These are phyloP conservation scores for Hyaena hyaena DNA, from an alignment of 2,113 vertebrate species.

Conservation along the genomic window DNA sequence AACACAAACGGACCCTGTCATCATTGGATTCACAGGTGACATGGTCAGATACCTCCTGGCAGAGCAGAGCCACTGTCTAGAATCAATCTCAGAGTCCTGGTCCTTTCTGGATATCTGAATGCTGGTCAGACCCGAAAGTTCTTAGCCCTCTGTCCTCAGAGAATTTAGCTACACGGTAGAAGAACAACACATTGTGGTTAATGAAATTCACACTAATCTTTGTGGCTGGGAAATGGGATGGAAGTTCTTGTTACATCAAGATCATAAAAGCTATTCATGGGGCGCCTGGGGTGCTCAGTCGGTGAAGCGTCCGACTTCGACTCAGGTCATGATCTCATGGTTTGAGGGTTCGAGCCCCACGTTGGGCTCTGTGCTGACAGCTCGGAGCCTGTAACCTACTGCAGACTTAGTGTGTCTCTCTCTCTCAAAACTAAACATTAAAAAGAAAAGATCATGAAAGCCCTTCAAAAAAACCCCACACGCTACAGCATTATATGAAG, in stretches of 20 bases:
- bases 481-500: accelerated
- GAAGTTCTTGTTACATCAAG: background rate
- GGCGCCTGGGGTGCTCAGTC: too few relatives aligned
- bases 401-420: too few relatives aligned
- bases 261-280: background rate
- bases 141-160: background rate
- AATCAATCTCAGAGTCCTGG: background rate
- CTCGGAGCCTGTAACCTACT: too few relatives aligned
- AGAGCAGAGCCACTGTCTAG: background rate
- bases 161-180: background rate
- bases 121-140: background rate
- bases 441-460: background rate
- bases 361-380: too few relatives aligned
- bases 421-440: too few relatives aligned
- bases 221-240: background rate
- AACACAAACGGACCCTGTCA: background rate
- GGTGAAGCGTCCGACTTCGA: too few relatives aligned
- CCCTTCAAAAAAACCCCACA: background rate
- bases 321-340: too few relatives aligned
- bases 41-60: background rate
- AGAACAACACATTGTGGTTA: background rate
- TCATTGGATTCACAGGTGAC: background rate
- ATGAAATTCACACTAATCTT: background rate
- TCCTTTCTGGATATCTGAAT: background rate
- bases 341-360: too few relatives aligned